Conservation (phyloP, 2,113 vertebrate species). For the Heliornis fulica region DNA sequence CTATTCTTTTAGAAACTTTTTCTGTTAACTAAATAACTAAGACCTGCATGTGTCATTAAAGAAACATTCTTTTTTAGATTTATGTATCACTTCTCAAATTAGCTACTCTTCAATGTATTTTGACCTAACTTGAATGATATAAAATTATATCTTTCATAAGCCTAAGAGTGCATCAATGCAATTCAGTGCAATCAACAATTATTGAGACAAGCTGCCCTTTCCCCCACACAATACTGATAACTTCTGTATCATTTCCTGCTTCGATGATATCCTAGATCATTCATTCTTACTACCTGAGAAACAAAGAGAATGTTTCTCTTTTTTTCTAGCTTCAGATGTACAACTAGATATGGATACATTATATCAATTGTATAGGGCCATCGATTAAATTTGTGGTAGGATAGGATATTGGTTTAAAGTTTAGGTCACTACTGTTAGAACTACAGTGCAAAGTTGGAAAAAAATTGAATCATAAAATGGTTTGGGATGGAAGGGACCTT, state of each 20-base stretch:
- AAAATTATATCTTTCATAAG: background rate
- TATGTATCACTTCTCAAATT: background rate
- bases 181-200: background rate
- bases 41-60: background rate
- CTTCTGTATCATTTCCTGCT: background rate
- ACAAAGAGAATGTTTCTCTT: background rate
- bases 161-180: background rate
- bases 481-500: no score
- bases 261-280: background rate
- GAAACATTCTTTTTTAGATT: conserved; percentile 15
- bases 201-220: background rate
- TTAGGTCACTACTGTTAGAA: background rate
- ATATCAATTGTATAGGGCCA: background rate
- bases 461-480: no score
- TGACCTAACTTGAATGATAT: background rate
- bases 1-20: background rate
- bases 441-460: background rate
- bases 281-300: background rate
- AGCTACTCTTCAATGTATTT: background rate
- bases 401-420: background rate
- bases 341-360: background rate
- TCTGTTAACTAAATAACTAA: background rate
- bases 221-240: background rate
- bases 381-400: background rate
- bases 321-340: background rate